Percentiles rank a stretch among this genome's conserved stretches.
Conservation (phyloP, 2,113 vertebrate genomes). For the Gnathonemus longibarbis region DNA sequence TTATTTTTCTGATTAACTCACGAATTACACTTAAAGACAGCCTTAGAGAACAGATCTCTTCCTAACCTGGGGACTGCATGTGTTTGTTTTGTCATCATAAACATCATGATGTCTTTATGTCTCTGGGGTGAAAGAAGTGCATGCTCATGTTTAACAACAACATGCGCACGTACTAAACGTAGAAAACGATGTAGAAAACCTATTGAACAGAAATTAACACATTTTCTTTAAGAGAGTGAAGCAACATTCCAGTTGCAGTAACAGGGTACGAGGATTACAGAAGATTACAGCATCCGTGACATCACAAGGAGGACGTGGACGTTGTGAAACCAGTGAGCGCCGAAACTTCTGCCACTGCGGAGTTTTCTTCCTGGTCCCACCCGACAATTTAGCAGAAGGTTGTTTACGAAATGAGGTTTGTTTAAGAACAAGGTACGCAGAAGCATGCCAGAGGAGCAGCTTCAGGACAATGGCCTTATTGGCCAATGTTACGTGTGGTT, state of each 20-base stretch:
- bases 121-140: not conserved
- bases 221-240: not conserved
- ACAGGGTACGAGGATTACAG: not conserved
- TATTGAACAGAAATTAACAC: not conserved
- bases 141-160: not conserved
- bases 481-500: not conserved
- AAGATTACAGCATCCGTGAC: not conserved
- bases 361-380: not conserved
- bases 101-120: not conserved
- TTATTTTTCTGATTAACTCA: not conserved
- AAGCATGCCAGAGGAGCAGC: not conserved
- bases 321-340: not conserved
- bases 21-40: not conserved
- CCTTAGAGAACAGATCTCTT: not conserved
- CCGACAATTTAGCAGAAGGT: not conserved
- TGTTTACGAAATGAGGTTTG: not conserved
- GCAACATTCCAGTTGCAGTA: not conserved
- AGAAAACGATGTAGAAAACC: not conserved
- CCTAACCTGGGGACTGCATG: not conserved
- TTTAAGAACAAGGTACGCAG: not conserved
- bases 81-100: not conserved
- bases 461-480: not conserved
- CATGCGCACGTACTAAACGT: not conserved
- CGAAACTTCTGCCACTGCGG: not conserved
- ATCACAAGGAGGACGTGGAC: not conserved